phyloP scores from a whole-genome alignment of 2,797 vertebrate genomes.

The Ficedula albicollis region DNA sequence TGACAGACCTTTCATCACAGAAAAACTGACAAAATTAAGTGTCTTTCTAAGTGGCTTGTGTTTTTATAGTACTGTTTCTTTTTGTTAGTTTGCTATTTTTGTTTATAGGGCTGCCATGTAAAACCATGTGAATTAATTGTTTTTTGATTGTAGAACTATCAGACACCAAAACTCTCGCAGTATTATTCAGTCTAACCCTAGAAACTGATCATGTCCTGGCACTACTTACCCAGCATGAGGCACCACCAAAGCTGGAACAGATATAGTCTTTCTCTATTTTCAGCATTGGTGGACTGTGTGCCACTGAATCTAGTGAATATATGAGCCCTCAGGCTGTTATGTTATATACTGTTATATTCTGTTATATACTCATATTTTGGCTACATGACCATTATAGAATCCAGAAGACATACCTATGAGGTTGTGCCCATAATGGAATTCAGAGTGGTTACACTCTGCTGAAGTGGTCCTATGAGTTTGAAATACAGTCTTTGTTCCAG shows the following conservation, averaged over 20 bases:
- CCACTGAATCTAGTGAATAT: not conserved
- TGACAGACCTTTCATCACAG: not conserved
- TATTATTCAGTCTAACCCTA: not conserved
- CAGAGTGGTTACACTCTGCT: not conserved
- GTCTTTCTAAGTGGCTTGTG: not conserved
- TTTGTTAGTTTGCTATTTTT: not conserved
- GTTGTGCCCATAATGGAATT: not conserved
- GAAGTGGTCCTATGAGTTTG: not conserved
- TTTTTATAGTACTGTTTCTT: not conserved
- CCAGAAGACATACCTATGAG: not conserved
- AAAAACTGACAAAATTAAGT: not conserved
- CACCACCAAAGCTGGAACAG: not conserved
- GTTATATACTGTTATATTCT: too few species aligned
- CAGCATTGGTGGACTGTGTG: not conserved
- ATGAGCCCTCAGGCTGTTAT: not conserved
- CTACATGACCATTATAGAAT: not conserved
- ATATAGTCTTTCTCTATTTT: not conserved
- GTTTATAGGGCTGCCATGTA: not conserved
- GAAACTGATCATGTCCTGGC: not conserved
- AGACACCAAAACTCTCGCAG: not conserved
- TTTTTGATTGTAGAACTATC: not conserved
- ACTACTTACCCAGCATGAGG: not conserved
- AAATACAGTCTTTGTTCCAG: not conserved
- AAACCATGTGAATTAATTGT: not conserved
- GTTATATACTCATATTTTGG: not conserved